A percentile compares a stretch with the other conserved stretches of the same genome.
These are phyloP conservation scores for Pipra filicauda DNA, from an alignment of 2,113 vertebrate genomes.

Conservation along the genomic window DNA sequence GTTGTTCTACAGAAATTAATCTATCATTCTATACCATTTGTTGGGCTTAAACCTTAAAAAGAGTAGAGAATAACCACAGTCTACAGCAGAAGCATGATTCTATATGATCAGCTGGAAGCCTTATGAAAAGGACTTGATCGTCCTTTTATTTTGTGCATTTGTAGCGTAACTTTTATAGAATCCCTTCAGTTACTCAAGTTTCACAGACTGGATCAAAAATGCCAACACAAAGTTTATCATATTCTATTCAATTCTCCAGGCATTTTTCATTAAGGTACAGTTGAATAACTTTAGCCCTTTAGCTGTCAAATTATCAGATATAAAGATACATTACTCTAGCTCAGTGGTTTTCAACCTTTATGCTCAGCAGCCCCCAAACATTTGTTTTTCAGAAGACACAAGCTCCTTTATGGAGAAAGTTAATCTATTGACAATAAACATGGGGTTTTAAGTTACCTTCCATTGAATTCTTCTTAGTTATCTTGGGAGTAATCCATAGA, in stretches of 20 bases:
- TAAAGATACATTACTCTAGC: slow-evolving; percentile 39
- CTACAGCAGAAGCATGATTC: background rate
- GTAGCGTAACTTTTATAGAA: slow-evolving; percentile 28
- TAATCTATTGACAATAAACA: slow-evolving; percentile 37
- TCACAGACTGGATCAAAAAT: slow-evolving; percentile 43
- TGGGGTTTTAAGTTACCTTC: background rate
- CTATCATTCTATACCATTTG: background rate
- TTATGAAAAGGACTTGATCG: background rate
- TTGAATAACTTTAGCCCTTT: slow-evolving; percentile 48
- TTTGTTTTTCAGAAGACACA: slow-evolving; percentile 11
- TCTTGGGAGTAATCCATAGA: background rate
- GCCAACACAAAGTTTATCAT: slow-evolving; percentile 39
- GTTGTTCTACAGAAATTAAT: background rate
- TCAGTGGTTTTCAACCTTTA: slow-evolving; percentile 48
- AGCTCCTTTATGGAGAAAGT: background rate
- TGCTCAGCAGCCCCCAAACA: background rate
- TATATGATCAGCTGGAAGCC: background rate
- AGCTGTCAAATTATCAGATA: slow-evolving; percentile 48
- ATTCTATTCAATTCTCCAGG: slow-evolving; percentile 35
- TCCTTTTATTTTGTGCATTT: slow-evolving; percentile 9
- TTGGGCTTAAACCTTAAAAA: background rate
- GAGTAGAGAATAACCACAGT: background rate
- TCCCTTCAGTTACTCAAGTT: slow-evolving; percentile 4
- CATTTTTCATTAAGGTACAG: slow-evolving; percentile 30
- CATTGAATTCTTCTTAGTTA: slow-evolving; percentile 29